A percentile compares a stretch with the other conserved stretches of the same genome.
phyloP scores from a whole-genome alignment of 2,797 vertebrate species.

The Remorina albescens region DNA sequence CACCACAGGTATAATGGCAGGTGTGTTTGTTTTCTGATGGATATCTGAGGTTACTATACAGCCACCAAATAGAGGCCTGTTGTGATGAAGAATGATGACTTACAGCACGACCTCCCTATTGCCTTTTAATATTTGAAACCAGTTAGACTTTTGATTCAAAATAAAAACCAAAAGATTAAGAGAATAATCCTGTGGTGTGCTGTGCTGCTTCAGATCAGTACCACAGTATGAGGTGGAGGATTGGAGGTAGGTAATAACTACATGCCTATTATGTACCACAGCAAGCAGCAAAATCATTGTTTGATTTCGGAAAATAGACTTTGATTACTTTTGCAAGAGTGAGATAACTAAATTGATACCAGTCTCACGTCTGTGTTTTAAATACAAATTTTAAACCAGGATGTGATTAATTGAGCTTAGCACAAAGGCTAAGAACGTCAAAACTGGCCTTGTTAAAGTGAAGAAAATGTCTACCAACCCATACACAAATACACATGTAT shows the following conservation, averaged over 20 bases:
- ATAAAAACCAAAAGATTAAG: neutral
- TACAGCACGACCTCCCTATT: neutral
- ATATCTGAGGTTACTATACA: constrained; percentile 21
- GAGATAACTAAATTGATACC: neutral
- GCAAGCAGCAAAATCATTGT: neutral
- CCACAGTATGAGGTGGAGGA: neutral
- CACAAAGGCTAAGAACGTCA: neutral
- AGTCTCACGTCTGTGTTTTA: neutral
- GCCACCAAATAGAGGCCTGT: neutral
- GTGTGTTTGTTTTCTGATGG: constrained; percentile 45
- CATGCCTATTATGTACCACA: neutral
- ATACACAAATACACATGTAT: neutral
- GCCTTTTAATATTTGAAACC: neutral
- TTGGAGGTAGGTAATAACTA: neutral
- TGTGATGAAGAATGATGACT: neutral
- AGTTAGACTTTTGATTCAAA: neutral
- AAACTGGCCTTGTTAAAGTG: no score
- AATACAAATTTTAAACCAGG: neutral
- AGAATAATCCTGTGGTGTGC: neutral
- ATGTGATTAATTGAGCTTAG: neutral
- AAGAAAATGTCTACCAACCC: no score
- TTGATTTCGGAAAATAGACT: neutral
- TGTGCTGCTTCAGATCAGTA: neutral
- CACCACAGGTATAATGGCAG: neutral
- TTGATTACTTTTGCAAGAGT: neutral